Conservation (phyloP, 2,113 vertebrate genomes). For the Sphaerodactylus townsendi region DNA sequence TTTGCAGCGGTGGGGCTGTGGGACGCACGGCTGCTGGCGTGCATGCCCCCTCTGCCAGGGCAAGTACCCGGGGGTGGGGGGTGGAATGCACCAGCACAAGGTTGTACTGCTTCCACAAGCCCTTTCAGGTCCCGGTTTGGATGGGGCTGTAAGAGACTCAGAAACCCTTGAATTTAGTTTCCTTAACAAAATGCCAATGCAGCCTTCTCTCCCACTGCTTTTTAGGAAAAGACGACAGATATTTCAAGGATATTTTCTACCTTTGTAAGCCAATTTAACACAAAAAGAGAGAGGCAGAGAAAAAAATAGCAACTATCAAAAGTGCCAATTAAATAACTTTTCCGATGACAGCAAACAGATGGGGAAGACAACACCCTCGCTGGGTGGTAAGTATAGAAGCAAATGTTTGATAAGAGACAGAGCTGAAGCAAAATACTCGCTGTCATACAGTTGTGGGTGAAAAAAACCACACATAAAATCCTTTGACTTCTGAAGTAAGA, state of each 20-base stretch:
- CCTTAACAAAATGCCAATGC: constrained; percentile 11
- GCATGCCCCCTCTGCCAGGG: too few species aligned
- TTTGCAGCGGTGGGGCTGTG: too few species aligned
- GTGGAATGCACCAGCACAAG: too few species aligned
- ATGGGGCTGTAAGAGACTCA: too few species aligned
- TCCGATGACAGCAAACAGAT: constrained; percentile 50
- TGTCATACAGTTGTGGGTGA: neutral
- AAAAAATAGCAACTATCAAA: constrained; percentile 44
- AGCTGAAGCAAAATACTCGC: neutral
- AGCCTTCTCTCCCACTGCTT: neutral
- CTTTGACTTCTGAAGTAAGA: neutral
- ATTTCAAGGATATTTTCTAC: neutral
- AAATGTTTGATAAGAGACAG: neutral
- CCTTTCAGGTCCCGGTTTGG: too few species aligned
- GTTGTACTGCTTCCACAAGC: too few species aligned
- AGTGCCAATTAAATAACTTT: constrained; percentile 53
- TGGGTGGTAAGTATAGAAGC: constrained; percentile 11
- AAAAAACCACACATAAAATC: neutral
- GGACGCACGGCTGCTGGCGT: too few species aligned
- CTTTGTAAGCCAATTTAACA: constrained; percentile 42
- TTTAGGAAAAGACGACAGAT: constrained; percentile 45
- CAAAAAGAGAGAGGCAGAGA: neutral
- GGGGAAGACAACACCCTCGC: neutral
- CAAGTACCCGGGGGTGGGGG: too few species aligned
- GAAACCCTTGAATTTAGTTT: constrained; percentile 16